Conservation (phyloP, 2,113 vertebrate genomes). For the mouse (Mus musculus) region DNA sequence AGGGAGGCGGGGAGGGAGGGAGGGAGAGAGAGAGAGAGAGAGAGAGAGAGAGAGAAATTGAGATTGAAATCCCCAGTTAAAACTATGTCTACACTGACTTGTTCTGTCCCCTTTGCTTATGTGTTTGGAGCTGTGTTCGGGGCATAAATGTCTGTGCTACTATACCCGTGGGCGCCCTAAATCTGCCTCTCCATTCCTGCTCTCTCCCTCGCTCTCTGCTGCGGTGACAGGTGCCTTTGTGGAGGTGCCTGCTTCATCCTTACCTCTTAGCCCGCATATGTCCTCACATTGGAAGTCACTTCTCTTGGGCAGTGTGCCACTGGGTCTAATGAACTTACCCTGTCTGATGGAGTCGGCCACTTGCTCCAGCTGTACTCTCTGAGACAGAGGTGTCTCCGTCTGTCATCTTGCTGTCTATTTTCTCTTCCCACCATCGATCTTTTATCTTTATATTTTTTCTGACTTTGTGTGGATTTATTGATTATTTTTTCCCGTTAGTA, state of each 20-base stretch:
- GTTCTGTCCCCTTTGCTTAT: not conserved
- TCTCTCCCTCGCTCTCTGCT: not conserved
- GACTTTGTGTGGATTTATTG: not conserved
- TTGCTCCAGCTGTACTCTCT: not conserved
- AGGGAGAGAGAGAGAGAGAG: no score
- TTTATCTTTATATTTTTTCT: no score
- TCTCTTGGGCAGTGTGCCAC: rapidly evolving
- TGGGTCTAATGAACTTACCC: not conserved
- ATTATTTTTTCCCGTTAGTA: not conserved
- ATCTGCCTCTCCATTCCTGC: no score
- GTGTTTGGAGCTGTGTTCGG: not conserved
- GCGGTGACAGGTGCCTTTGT: not conserved
- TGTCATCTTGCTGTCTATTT: not conserved
- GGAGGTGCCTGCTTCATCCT: not conserved
- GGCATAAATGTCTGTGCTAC: not conserved
- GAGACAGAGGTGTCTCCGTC: no score
- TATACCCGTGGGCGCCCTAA: rapidly evolving
- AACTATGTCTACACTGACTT: rapidly evolving
- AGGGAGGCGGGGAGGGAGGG: no score
- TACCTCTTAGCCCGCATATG: not conserved
- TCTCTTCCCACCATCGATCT: no score
- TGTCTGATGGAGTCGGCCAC: not conserved
- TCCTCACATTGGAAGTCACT: not conserved
- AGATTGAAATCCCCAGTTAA: not conserved
- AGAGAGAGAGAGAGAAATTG: not conserved